Conservation (phyloP, 2,888 invertebrate genomes). For the Drosophila anceps region DNA sequence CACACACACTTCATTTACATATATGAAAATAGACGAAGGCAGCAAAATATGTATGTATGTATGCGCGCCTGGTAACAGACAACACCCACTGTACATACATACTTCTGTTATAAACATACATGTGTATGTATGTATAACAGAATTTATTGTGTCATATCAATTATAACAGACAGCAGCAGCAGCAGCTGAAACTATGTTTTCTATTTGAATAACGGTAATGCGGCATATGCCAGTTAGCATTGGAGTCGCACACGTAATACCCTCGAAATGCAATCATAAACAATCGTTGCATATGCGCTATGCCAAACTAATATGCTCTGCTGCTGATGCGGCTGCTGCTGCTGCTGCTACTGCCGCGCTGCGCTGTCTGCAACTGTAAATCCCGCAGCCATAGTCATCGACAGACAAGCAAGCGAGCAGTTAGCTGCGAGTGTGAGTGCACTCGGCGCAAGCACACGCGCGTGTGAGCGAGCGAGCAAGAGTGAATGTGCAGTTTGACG, state of each 20-base stretch:
- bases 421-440: conserved; percentile 39
- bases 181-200: background rate
- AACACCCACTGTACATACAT: conserved; percentile 15
- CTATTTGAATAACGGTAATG: background rate
- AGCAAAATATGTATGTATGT: too few species aligned
- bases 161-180: background rate
- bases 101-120: background rate
- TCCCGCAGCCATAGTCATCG: background rate
- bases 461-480: conserved; percentile 1
- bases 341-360: conserved; percentile 4
- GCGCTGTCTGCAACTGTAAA: conserved; percentile 3
- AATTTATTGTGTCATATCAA: background rate
- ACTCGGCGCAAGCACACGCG: conserved; percentile 38
- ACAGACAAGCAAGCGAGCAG: background rate
- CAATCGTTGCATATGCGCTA: too few species aligned
- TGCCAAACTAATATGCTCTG: background rate
- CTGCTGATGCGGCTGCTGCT: too few species aligned
- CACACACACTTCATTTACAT: conserved; percentile 7
- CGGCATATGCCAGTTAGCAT: too few species aligned
- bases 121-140: background rate
- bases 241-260: conserved; percentile 4
- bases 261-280: background rate
- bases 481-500: conserved; percentile 18
- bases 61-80: conserved; percentile 35
- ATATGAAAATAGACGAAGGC: conserved; percentile 5